These are phyloP conservation scores for Rhamnusium bicolor DNA, from an alignment of 2,888 invertebrate species.

Conservation along the genomic window DNA sequence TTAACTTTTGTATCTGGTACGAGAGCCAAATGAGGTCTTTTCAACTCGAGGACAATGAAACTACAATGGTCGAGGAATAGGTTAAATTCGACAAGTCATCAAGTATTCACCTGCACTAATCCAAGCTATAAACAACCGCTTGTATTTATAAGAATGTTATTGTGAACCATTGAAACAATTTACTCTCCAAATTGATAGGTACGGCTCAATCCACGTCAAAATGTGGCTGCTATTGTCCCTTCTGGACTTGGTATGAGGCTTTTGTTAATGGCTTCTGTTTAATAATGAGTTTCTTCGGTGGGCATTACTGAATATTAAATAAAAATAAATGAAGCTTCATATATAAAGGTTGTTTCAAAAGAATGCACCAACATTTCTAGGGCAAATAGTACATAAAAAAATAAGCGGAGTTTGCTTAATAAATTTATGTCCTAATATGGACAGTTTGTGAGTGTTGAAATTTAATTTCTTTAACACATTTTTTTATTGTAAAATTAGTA, in stretches of 20 bases:
- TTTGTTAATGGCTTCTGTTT: conserved; percentile 55
- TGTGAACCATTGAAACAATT: conserved; percentile 61
- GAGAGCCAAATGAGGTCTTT: conserved; percentile 69
- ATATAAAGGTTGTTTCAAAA: background rate
- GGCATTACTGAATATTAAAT: conserved; percentile 57
- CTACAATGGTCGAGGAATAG: conserved; percentile 58
- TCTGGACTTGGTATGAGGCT: conserved; percentile 43
- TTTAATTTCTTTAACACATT: no score
- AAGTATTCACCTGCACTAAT: conserved; percentile 66
- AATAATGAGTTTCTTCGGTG: conserved; percentile 55
- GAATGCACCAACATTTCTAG: no score
- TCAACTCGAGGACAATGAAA: conserved; percentile 62
- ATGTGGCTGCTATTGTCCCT: conserved; percentile 59
- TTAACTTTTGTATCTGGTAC: conserved; percentile 66
- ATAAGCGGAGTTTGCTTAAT: no score
- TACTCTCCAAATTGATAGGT: conserved; percentile 65
- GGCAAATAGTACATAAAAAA: no score
- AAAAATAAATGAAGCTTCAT: conserved; percentile 33
- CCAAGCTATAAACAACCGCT: conserved; percentile 62
- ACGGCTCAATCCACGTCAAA: conserved; percentile 64
- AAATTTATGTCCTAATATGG: no score
- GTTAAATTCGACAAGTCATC: conserved; percentile 64
- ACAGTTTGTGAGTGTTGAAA: no score
- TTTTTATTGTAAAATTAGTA: no score
- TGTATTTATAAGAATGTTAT: conserved; percentile 60